Evolutionary conservation across 2,113 vertebrate genomes (phyloP).

Genomic region (Mugil cephalus): DNA sequence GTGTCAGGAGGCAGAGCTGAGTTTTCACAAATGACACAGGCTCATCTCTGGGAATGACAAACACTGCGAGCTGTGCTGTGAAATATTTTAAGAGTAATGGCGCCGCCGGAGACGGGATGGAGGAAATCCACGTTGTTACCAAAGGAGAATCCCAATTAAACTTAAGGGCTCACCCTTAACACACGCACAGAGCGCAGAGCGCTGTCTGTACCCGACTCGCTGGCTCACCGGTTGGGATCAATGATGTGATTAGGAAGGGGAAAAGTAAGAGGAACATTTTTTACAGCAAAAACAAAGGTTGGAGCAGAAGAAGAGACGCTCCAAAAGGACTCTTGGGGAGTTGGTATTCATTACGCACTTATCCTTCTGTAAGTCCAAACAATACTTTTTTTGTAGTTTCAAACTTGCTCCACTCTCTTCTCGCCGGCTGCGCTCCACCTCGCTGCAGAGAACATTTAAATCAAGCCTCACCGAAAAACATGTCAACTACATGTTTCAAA

Average conservation of each 20-base stretch:
- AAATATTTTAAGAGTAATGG: constrained; percentile 34
- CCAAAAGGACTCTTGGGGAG: constrained; percentile 34
- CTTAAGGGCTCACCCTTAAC: constrained; percentile 59
- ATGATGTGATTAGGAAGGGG: constrained; percentile 39
- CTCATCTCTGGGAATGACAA: constrained; percentile 61
- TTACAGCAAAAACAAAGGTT: constrained; percentile 43
- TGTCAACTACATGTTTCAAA: constrained; percentile 20
- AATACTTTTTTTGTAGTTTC: constrained; percentile 35
- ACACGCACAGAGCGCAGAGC: constrained; percentile 35
- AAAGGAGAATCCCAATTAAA: constrained; percentile 73
- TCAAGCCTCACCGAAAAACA: constrained; percentile 24
- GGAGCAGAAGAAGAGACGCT: constrained; percentile 28
- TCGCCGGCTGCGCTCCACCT: constrained; percentile 24
- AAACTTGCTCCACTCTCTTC: constrained; percentile 33
- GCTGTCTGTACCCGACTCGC: constrained; percentile 33
- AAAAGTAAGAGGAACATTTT: constrained; percentile 39
- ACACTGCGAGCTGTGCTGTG: constrained; percentile 50
- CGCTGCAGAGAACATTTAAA: constrained; percentile 11
- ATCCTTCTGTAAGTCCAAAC: constrained; percentile 40
- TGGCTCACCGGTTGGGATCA: constrained; percentile 51
- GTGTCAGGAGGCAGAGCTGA: constrained; percentile 62
- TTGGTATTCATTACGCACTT: constrained; percentile 50
- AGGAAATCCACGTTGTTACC: constrained; percentile 68
- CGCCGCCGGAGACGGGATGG: constrained; percentile 25
- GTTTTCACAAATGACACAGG: constrained; percentile 63